These are phyloP conservation scores for Triplophysa siluroides DNA, from an alignment of 2,113 vertebrate genomes.

Conservation along the genomic window DNA sequence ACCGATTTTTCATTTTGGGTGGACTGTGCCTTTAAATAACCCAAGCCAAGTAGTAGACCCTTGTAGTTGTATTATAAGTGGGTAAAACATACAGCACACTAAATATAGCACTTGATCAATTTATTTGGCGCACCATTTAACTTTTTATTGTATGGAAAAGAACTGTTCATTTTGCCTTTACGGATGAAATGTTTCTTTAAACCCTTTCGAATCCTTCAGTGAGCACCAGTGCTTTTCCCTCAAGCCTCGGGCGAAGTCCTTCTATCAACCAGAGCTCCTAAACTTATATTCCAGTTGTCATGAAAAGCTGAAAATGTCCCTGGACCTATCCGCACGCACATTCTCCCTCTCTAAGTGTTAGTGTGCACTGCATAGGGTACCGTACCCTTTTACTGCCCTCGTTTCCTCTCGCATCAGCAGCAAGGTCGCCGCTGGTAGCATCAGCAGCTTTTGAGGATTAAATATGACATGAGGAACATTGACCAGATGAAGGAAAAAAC, in stretches of 20 bases:
- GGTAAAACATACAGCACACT: too few relatives aligned
- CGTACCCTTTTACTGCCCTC: neutral
- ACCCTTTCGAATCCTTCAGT: neutral
- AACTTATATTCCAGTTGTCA: neutral
- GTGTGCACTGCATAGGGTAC: neutral
- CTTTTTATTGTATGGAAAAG: too few relatives aligned
- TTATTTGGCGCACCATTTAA: too few relatives aligned
- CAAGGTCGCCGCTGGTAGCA: neutral
- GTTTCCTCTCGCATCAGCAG: conserved; percentile 1
- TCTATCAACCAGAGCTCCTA: neutral
- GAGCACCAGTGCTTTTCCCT: neutral
- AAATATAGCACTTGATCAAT: too few relatives aligned
- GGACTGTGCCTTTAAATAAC: too few relatives aligned
- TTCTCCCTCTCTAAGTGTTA: neutral
- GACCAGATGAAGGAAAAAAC: neutral
- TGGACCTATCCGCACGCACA: neutral
- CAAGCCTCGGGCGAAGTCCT: conserved; percentile 28
- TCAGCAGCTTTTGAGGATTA: conserved; percentile 44
- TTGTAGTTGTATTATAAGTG: too few relatives aligned
- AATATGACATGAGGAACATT: conserved; percentile 24
- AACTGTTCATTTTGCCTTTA: too few relatives aligned
- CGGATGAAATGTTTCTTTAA: neutral
- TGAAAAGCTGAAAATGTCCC: neutral
- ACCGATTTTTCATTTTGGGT: too few relatives aligned
- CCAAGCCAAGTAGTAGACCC: too few relatives aligned